A percentile compares a stretch with the other conserved stretches of the same genome.
These are phyloP conservation scores for Platichthys flesus DNA, from an alignment of 2,113 vertebrate species.

Conservation along the genomic window DNA sequence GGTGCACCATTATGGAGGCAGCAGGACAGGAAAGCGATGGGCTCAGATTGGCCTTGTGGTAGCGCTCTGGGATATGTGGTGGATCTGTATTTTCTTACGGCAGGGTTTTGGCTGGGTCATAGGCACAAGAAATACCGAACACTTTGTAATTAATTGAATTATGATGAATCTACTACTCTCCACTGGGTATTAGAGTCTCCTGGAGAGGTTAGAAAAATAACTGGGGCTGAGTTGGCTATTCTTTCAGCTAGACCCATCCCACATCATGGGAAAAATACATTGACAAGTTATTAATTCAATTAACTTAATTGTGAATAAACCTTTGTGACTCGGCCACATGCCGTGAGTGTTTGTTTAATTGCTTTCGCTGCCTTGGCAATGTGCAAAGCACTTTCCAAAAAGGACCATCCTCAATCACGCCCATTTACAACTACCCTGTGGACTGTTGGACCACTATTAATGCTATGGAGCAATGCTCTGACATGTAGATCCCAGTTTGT, in stretches of 20 bases:
- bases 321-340: too few species aligned
- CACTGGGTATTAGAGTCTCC: conserved; percentile 22
- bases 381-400: too few species aligned
- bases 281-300: background rate
- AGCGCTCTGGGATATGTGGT: conserved; percentile 54
- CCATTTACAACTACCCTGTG: too few species aligned
- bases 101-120: conserved; percentile 41
- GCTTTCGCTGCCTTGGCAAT: too few species aligned
- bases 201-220: conserved; percentile 12
- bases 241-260: conserved; percentile 10
- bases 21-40: conserved; percentile 42
- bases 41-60: conserved; percentile 60
- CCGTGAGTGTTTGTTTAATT: too few species aligned
- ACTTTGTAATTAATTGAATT: conserved; percentile 66
- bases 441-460: too few species aligned
- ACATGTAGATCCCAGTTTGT: too few species aligned
- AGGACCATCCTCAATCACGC: too few species aligned
- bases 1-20: conserved; percentile 64
- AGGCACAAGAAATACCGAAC: conserved; percentile 49
- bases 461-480: too few species aligned
- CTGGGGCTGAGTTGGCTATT: background rate
- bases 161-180: conserved; percentile 25
- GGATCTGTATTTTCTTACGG: conserved; percentile 60
- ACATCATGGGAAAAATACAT: conserved; percentile 18
- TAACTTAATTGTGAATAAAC: too few species aligned